phyloP scores from a whole-genome alignment of 2,888 invertebrate species.

The Buathra laborator region DNA sequence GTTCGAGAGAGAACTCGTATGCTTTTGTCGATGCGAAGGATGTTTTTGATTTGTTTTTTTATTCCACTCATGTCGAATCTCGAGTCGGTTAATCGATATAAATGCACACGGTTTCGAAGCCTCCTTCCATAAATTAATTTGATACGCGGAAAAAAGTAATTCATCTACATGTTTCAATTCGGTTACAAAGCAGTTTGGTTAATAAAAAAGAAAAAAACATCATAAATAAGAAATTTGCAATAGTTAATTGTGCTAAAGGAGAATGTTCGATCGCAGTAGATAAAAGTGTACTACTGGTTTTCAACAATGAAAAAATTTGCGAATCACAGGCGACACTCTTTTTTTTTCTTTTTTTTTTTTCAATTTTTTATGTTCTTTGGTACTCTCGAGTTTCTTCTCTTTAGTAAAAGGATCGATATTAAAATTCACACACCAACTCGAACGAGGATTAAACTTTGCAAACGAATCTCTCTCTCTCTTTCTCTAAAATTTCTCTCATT shows the following conservation, averaged over 20 bases:
- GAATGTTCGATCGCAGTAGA: conserved; percentile 17
- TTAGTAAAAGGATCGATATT: conserved; percentile 22
- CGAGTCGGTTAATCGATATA: conserved; percentile 60
- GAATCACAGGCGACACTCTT: conserved; percentile 42
- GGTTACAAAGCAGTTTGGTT: conserved; percentile 41
- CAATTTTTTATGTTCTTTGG: conserved; percentile 7
- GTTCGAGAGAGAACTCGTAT: conserved; percentile 55
- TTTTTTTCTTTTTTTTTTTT: conserved; percentile 30
- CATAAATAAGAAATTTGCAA: conserved; percentile 26
- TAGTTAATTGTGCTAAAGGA: conserved; percentile 23
- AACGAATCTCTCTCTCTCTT: conserved; percentile 50
- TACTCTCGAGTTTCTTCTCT: conserved; percentile 7
- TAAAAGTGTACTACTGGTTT: conserved; percentile 11
- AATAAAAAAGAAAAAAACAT: conserved; percentile 34
- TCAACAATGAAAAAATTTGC: conserved; percentile 32
- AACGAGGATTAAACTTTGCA: conserved; percentile 42
- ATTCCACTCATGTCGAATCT: conserved; percentile 14
- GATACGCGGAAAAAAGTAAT: conserved; percentile 27
- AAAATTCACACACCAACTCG: conserved; percentile 59
- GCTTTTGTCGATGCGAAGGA: conserved; percentile 32
- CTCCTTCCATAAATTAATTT: conserved; percentile 22
- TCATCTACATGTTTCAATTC: conserved; percentile 9
- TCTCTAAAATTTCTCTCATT: conserved; percentile 10
- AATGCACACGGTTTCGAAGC: conserved; percentile 57
- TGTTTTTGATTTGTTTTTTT: conserved; percentile 30